phyloP scores from a whole-genome alignment of 2,113 vertebrate species.

The Nothocercus nigrocapillus region DNA sequence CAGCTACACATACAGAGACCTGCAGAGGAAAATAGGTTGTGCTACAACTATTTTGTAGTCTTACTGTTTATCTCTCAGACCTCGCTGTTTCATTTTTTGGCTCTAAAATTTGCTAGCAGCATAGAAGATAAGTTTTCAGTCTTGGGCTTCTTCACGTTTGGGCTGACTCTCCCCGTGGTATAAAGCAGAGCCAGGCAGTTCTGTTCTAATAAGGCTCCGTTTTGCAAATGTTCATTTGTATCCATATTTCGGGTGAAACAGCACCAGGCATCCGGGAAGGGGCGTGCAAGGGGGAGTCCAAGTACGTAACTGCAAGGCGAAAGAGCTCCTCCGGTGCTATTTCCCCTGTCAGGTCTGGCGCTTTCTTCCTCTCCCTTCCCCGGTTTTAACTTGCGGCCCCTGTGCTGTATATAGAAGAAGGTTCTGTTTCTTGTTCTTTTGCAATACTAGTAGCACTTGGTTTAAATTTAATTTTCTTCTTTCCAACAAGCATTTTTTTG shows the following conservation, averaged over 20 bases:
- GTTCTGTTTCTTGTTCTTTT: conserved; percentile 62
- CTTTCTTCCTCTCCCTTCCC: background rate
- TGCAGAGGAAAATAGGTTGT: background rate
- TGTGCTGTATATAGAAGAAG: background rate
- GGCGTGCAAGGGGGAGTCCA: background rate
- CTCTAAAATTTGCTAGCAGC: background rate
- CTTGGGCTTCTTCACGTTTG: rapidly evolving
- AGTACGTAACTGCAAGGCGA: background rate
- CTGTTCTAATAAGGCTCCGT: background rate
- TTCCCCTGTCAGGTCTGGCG: background rate
- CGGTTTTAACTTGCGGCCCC: background rate
- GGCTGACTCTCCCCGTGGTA: rapidly evolving
- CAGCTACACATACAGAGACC: background rate
- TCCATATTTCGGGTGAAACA: background rate
- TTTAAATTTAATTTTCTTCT: conserved; percentile 66
- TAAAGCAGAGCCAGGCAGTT: background rate
- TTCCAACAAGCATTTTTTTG: conserved; percentile 42
- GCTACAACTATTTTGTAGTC: background rate
- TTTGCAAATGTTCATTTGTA: rapidly evolving
- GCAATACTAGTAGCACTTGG: conserved; percentile 50
- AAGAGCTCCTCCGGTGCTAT: rapidly evolving
- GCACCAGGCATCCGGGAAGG: background rate
- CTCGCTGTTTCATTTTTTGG: background rate
- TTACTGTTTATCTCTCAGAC: background rate
- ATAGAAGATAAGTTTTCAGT: background rate